Evolutionary conservation across 23 tunicate species (phyloP), one percentile per base, ranked within the genome.

Genomic region (Trididemnum clinides): DNA sequence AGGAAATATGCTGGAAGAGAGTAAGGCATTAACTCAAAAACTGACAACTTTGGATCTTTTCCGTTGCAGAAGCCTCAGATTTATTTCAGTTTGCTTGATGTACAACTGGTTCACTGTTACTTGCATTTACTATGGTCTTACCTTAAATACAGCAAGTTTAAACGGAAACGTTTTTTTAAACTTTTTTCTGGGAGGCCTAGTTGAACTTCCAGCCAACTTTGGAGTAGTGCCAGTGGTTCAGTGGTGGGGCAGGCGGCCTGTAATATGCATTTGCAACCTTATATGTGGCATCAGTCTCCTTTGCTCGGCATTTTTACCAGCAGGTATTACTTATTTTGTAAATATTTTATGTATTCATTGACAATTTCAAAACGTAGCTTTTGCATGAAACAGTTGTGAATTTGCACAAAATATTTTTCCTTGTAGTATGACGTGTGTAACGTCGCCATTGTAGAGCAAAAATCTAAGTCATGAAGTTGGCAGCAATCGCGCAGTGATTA

Each of bases 51-150:
- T 76, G 58, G 84, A 64, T 0, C 4, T 89, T 18, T 90, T 90
- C 30, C 59, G 82, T n/a, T 85, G 71, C 37, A 64, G 78, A n/a
- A 64, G 28, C 5, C 63, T 91, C 2, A 83, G 87, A 6, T 69
- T 6, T 0, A 91, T 83, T 2, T 58, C 96, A 0, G 33, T 86
- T 30, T 33, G 86, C 23, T 62, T 91, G 28, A 57, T 78, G 19
- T 91, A 86, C 78, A 91, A 91, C 59, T 91, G 96, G 97, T 92
- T 92, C 64, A 82, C 88, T 15, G 85, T 72, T 33, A 69, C 92
- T 0, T 92, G 92, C 64, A 72, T 88, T 20, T 92, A 88, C 72
- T 92, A 92, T 79, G 97, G 97, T 0, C 81, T 92, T 10, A 88
- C 97, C 5, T 85, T 92, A 30, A 88, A 87, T 58, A 51, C 94